A percentile compares a stretch with the other conserved stretches of the same genome.
Evolutionary conservation across 2,113 vertebrate species (phyloP).

Genomic region (Poecilia latipinna): DNA sequence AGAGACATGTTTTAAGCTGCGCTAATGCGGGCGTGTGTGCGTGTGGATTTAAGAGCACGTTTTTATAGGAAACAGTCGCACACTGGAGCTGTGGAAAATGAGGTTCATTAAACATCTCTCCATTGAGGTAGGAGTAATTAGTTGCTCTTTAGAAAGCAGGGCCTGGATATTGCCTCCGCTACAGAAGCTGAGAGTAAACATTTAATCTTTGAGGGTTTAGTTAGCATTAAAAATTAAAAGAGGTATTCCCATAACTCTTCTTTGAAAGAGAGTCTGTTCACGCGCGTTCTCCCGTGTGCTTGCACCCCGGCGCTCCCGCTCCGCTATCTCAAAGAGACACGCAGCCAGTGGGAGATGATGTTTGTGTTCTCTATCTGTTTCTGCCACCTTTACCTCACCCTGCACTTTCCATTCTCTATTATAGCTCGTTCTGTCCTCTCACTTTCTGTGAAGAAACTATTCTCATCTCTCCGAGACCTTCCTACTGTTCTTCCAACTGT

Average conservation of each 20-base stretch:
- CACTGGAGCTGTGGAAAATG: constrained; percentile 40
- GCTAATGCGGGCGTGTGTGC: not conserved
- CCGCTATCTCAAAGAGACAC: constrained; percentile 52
- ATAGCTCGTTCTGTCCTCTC: constrained; percentile 35
- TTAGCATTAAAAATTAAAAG: constrained; percentile 14
- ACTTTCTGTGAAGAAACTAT: constrained; percentile 44
- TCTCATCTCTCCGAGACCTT: constrained; percentile 39
- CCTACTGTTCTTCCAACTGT: constrained; percentile 30
- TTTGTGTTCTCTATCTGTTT: constrained; percentile 38
- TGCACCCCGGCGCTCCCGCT: constrained; percentile 4
- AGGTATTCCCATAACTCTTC: constrained; percentile 38
- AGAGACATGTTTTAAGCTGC: constrained; percentile 26
- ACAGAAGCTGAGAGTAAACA: constrained; percentile 50
- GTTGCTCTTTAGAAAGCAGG: constrained; percentile 37
- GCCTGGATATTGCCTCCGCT: constrained; percentile 38
- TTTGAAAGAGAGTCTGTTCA: constrained; percentile 38
- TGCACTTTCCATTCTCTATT: constrained; percentile 33
- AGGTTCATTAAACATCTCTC: constrained; percentile 40
- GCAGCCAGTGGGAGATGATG: constrained; percentile 35
- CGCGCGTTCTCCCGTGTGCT: constrained; percentile 23
- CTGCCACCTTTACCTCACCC: constrained; percentile 14
- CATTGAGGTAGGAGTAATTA: constrained; percentile 51
- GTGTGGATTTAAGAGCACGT: not conserved
- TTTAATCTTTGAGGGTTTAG: constrained; percentile 56
- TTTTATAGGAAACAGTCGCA: constrained; percentile 31